Evolutionary conservation across 2,113 vertebrate species (phyloP).

Genomic region (Elanus axillaris): DNA sequence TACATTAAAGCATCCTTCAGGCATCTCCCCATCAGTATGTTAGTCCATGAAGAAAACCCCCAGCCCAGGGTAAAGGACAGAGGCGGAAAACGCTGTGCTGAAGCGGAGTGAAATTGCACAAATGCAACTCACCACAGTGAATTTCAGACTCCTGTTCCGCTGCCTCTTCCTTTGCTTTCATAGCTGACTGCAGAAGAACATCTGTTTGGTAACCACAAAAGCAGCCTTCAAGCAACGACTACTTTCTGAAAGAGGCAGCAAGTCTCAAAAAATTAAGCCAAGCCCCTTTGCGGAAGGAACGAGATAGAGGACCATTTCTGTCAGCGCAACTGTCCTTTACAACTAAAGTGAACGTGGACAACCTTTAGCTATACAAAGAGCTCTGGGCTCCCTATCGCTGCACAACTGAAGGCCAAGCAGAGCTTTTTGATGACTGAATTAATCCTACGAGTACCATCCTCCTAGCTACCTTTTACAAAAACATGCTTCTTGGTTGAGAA

Average conservation of each 20-base stretch:
- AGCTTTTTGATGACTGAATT: background rate
- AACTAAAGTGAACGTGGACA: rapidly evolving
- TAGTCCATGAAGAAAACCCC: background rate
- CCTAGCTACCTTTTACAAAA: background rate
- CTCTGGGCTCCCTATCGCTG: rapidly evolving
- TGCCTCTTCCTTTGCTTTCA: background rate
- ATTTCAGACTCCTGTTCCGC: background rate
- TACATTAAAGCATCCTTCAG: background rate
- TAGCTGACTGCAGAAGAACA: background rate
- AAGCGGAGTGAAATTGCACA: background rate
- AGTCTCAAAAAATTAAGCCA: background rate
- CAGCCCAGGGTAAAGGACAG: background rate
- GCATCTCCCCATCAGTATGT: background rate
- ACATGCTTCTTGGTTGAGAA: rapidly evolving
- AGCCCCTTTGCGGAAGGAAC: background rate
- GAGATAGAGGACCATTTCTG: background rate
- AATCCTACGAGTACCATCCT: background rate
- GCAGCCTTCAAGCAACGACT: background rate
- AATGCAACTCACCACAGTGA: background rate
- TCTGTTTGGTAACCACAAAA: background rate
- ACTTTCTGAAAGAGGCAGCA: background rate
- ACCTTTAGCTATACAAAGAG: rapidly evolving
- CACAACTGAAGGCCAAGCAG: background rate
- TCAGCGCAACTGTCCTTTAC: background rate
- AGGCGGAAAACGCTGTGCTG: background rate